These are phyloP conservation scores for Mohoua ochrocephala DNA, from an alignment of 2,113 vertebrate species.

Conservation along the genomic window DNA sequence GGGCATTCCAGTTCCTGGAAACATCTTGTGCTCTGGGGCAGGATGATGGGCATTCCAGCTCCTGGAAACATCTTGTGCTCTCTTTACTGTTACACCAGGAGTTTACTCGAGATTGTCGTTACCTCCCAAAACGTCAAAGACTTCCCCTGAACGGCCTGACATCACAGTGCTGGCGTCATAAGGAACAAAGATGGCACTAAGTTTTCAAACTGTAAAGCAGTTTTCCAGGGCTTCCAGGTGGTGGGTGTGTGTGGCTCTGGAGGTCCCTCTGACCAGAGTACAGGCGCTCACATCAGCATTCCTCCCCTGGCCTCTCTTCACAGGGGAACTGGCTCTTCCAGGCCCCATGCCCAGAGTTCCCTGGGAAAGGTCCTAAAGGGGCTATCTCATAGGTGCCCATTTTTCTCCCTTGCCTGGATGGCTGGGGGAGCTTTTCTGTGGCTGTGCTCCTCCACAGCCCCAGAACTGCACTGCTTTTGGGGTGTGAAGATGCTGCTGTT, in stretches of 20 bases:
- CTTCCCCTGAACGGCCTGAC: not conserved
- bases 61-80: not conserved
- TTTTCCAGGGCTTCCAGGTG: not conserved
- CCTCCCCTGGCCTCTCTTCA: not conserved
- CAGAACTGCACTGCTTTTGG: not conserved
- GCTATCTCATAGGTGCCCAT: not conserved
- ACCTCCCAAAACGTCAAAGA: not conserved
- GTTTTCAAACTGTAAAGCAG: not conserved
- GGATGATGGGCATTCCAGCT: not conserved
- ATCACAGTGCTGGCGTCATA: not conserved
- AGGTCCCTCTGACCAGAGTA: not conserved
- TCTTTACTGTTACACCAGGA: not conserved
- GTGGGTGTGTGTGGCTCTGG: not conserved
- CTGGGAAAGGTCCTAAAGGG: not conserved
- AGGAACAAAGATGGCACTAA: not conserved
- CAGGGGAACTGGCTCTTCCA: not conserved
- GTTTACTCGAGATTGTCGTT: not conserved
- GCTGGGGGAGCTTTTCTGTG: not conserved
- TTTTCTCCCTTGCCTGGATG: not conserved
- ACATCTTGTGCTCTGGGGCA: not conserved
- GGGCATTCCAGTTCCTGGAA: not conserved
- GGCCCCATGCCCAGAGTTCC: too few species aligned
- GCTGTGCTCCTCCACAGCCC: not conserved
- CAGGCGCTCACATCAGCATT: accelerated
- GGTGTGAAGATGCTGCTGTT: not conserved